Evolutionary conservation across 2,113 vertebrate genomes (phyloP).

Genomic region (Pluvialis apricaria): DNA sequence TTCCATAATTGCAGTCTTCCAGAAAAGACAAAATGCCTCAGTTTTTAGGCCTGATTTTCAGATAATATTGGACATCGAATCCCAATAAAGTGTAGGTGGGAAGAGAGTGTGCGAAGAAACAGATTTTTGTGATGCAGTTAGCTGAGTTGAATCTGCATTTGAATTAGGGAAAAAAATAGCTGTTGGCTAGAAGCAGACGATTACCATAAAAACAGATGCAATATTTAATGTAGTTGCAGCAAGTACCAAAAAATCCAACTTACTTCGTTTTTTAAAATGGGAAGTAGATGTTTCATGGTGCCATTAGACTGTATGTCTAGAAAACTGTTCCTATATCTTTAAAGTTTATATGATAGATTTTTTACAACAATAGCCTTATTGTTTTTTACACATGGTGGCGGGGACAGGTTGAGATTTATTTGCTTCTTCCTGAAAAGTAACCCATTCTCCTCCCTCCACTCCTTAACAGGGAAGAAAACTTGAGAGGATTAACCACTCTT

Average conservation of each 20-base stretch:
- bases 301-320: not conserved
- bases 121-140: not conserved
- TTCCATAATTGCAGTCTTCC: not conserved
- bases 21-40: not conserved
- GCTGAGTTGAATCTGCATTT: not conserved
- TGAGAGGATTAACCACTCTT: not conserved
- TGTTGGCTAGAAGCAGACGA: not conserved
- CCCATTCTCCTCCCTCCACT: not conserved
- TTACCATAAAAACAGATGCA: not conserved
- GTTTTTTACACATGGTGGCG: not conserved
- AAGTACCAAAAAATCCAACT: not conserved
- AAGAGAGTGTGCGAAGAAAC: not conserved
- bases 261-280: not conserved
- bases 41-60: not conserved
- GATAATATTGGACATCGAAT: not conserved
- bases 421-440: not conserved
- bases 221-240: not conserved
- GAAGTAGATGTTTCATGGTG: not conserved
- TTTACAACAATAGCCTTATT: not conserved
- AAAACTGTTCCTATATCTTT: not conserved
- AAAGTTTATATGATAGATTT: not conserved
- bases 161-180: not conserved
- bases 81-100: not conserved
- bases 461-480: not conserved
- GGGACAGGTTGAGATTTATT: not conserved